These are phyloP conservation scores for Pseudoatta argentina DNA, from an alignment of 1,140 invertebrate species.

Conservation along the genomic window DNA sequence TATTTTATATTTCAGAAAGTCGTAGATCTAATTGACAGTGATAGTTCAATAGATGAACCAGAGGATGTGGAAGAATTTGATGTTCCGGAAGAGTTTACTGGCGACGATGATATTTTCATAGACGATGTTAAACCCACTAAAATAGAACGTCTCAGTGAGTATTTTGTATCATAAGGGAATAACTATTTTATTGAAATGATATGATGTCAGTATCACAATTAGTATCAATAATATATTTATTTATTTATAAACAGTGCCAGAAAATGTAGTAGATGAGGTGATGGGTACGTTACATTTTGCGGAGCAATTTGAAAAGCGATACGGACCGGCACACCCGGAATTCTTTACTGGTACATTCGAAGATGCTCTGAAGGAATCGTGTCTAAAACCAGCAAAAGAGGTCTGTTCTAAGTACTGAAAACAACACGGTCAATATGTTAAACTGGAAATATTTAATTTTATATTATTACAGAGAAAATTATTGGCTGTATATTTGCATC, in stretches of 20 bases:
- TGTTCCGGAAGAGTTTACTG: conserved; percentile 91
- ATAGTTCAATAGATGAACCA: conserved; percentile 93
- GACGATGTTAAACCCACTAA: conserved; percentile 90
- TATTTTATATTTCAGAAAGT: conserved; percentile 77
- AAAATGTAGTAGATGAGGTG: conserved; percentile 94
- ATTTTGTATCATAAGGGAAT: conserved; percentile 10
- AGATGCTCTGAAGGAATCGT: conserved; percentile 95
- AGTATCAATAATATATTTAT: conserved; percentile 47
- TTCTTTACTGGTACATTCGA: conserved; percentile 97
- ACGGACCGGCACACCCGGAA: conserved; percentile 93
- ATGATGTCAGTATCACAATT: background rate
- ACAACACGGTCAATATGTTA: background rate
- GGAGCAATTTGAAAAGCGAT: conserved; percentile 93
- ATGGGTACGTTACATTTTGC: conserved; percentile 94
- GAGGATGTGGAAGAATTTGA: conserved; percentile 96
- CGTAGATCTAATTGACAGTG: conserved; percentile 86
- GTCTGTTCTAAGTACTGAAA: conserved; percentile 86
- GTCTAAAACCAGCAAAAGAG: conserved; percentile 94
- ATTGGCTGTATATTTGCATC: conserved; percentile 97
- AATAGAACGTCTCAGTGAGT: conserved; percentile 93
- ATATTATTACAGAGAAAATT: conserved; percentile 93
- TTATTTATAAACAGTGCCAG: conserved; percentile 90
- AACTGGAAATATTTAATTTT: background rate
- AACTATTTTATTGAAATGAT: conserved; percentile 24
- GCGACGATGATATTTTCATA: conserved; percentile 95